Percentiles rank a stretch among this genome's conserved stretches.
phyloP scores from a whole-genome alignment of 2,113 vertebrate species.

The Australoheros scitulus region DNA sequence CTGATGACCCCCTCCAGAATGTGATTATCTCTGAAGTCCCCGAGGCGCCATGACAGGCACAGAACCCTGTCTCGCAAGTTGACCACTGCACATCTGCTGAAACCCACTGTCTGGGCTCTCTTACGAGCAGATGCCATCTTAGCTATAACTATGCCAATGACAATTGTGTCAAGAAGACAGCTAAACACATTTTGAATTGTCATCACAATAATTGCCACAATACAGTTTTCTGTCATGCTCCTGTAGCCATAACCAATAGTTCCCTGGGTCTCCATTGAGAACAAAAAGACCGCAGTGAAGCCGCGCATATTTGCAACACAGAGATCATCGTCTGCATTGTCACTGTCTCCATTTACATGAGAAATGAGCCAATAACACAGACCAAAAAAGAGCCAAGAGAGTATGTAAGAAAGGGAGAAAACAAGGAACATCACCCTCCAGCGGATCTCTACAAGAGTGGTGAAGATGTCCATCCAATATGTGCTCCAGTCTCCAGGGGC shows the following conservation, averaged over 20 bases:
- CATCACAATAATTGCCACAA: conserved; percentile 83
- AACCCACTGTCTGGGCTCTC: conserved; percentile 91
- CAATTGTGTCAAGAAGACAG: conserved; percentile 91
- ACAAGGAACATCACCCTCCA: conserved; percentile 94
- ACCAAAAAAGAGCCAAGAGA: conserved; percentile 93
- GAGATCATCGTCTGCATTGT: conserved; percentile 46
- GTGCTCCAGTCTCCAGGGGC: conserved; percentile 88
- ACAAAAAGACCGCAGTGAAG: conserved; percentile 91
- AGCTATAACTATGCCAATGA: conserved; percentile 89
- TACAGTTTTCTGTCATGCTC: conserved; percentile 88
- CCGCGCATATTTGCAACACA: conserved; percentile 88
- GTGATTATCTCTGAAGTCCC: conserved; percentile 91
- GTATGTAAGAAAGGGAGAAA: conserved; percentile 90
- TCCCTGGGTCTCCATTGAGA: conserved; percentile 92
- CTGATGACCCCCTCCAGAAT: conserved; percentile 89
- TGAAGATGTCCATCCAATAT: conserved; percentile 91
- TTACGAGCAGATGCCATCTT: conserved; percentile 96
- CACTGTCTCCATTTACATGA: conserved; percentile 83
- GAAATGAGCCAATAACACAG: conserved; percentile 91
- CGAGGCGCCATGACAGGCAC: conserved; percentile 94
- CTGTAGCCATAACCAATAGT: conserved; percentile 93
- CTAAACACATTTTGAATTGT: conserved; percentile 88
- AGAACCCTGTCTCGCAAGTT: conserved; percentile 85
- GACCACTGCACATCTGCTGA: conserved; percentile 88
- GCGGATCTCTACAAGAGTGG: conserved; percentile 93